Base-by-base conservation (phyloP, 2,113 vertebrate species). In the Pomatostomus ruficeps region DNA sequence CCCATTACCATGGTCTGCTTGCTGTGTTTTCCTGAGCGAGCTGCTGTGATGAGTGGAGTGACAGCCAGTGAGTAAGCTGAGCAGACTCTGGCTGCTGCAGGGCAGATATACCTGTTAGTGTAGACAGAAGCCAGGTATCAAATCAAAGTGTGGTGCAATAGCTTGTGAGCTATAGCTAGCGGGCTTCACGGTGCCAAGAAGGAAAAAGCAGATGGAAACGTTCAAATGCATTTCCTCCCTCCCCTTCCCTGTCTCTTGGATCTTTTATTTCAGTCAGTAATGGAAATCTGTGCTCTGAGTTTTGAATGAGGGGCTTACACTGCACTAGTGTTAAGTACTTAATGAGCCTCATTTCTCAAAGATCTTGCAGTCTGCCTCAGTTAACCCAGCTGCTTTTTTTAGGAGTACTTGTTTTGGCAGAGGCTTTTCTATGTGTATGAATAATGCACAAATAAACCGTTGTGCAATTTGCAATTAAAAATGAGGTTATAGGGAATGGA, bases 331-430 rank as follows among this genome's bases (percentile, higher is more conserved):
- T 95, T 87, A 91, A 94, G 89, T 94, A 75, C 84, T 95, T 95
- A 94, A 94, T 92, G 89, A 95, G 71, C 81, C 80, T 95, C 87
- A 40, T 95, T 96, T 92, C 84, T 91, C 88, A 75, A 79, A 95
- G 89, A 82, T 85, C 87, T 79, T 91, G 71, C 89, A 94, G 89
- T 57, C 77, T 92, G 89, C 94, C 94, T 96, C 63, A 65, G 94
- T 93, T 95, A 97, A 95, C 88, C 70, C 91, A 85, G 76, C 92
- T 91, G 89, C 80, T 94, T 97, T 97, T 97, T 95, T 91, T 95
- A 91, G 93, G 81, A 94, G 36, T 91, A 58, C 89, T 95, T 94
- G 66, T 95, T 87, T 95, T 95, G 93, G 91, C 91, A 91, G 73
- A 70, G 71, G 70, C 43, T 92, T 94, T 95, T 97, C 66, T 71